Evolutionary conservation across 2,888 invertebrate species (phyloP), one percentile per base, ranked within the genome.

Genomic region (Alloplasta piceator): DNA sequence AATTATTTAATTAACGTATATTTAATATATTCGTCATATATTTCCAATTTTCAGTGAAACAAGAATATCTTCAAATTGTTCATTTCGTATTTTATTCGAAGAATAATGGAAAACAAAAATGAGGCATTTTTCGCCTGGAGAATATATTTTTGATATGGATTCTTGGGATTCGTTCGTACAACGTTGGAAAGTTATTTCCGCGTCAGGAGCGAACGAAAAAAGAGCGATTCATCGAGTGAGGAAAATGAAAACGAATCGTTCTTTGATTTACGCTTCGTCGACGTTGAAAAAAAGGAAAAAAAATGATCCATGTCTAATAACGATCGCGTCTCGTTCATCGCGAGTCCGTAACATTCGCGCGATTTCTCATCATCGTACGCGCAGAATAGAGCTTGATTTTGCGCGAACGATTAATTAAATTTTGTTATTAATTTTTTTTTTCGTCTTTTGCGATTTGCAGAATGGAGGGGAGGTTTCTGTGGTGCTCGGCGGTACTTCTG

Each of bases 381-480:
- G 6, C 0, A 12, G n/a, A 26, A 7, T 58, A 26, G 3, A 12
- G 52, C 14, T 52, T 50, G 12, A 50, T 12, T n/a, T n/a, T 26
- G 26, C 26, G 26, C 48, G 6, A 14, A 52, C 6, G 52, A 7
- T 36, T 50, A 26, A 60, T 75, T 4, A 12, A 43, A 16, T 9
- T 12, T 43, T 43, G 12, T n/a, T 60, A 26, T 60, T n/a, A 14
- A n/a, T 14, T 50, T 7, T 7, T 84, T 79, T 50, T 26, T 48
- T 61, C 48, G 50, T 41, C 41, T 38, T 26, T 26, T 55, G 9
- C n/a, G 68, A 63, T 75, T 85, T 84, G 6, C 85, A 90, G 90
- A 87, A 90, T 90, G 90, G 85, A 82, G 85, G 83, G 88, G 85
- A 84, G 87, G 83, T 85, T 84, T 83, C 85, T 83, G 78, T 87